Conservation (phyloP, 1,140 invertebrate species). For the Aphidius gifuensis region DNA sequence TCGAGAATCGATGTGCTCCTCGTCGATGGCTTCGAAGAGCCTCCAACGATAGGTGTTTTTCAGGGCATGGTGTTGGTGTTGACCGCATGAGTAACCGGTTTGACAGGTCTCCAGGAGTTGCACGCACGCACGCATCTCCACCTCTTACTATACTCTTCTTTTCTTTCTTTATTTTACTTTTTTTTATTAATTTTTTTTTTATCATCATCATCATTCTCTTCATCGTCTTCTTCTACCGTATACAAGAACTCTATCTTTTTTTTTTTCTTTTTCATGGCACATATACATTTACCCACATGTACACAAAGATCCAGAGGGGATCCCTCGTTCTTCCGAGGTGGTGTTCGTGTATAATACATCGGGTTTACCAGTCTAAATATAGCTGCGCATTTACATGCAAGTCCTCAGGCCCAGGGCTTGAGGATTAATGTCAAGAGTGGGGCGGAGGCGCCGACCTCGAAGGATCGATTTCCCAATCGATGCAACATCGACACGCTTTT, state of each 20-base stretch:
- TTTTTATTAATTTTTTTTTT: slow-evolving; percentile 12
- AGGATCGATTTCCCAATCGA: slow-evolving; percentile 21
- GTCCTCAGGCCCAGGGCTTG: slow-evolving; percentile 51
- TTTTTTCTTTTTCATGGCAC: slow-evolving; percentile 9
- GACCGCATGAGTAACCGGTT: slow-evolving; percentile 53
- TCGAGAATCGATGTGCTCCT: background rate
- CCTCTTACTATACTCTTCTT: slow-evolving; percentile 21
- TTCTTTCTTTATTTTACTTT: slow-evolving; percentile 13
- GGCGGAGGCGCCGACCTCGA: slow-evolving; percentile 23
- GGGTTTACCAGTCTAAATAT: slow-evolving; percentile 52
- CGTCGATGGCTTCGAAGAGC: background rate
- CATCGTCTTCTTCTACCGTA: slow-evolving; percentile 20
- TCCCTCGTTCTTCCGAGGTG: slow-evolving; percentile 14
- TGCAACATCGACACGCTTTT: slow-evolving; percentile 3
- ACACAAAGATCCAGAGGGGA: slow-evolving; percentile 16
- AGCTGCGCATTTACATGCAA: slow-evolving; percentile 51
- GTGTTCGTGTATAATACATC: slow-evolving; percentile 23
- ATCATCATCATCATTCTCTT: background rate
- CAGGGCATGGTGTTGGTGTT: slow-evolving; percentile 39
- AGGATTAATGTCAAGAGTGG: slow-evolving; percentile 51
- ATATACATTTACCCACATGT: slow-evolving; percentile 3
- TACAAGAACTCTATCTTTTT: slow-evolving; percentile 9
- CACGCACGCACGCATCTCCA: slow-evolving; percentile 40
- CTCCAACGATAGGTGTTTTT: too few relatives aligned
- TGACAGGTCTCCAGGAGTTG: slow-evolving; percentile 49